Percentiles rank a stretch among this genome's conserved stretches.
Conservation (phyloP, 1,140 invertebrate genomes). For the Diprion similis region DNA sequence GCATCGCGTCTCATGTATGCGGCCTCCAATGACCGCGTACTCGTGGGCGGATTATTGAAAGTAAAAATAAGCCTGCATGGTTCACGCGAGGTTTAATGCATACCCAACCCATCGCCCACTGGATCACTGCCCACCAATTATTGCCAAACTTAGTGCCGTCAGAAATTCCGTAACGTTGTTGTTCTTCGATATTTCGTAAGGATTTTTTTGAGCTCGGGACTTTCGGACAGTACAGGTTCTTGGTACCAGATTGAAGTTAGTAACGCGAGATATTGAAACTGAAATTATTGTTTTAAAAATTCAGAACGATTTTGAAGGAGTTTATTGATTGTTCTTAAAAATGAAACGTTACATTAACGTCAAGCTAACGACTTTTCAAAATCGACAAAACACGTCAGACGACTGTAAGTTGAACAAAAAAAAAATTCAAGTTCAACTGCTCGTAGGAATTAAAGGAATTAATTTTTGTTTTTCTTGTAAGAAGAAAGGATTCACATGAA, state of each 20-base stretch:
- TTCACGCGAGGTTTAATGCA: not conserved
- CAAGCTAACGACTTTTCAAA: not conserved
- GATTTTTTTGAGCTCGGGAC: not conserved
- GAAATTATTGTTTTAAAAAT: too few species aligned
- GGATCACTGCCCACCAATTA: not conserved
- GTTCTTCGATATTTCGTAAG: not conserved
- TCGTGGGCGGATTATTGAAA: conserved; percentile 4
- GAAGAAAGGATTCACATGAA: too few species aligned
- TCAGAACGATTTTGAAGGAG: too few species aligned
- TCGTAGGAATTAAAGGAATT: too few species aligned
- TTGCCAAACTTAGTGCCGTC: not conserved
- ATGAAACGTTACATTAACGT: too few species aligned
- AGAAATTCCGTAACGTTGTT: not conserved
- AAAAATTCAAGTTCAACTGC: not conserved
- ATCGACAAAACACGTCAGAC: not conserved
- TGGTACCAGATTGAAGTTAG: too few species aligned
- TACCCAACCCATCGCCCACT: not conserved
- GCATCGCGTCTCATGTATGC: too few species aligned
- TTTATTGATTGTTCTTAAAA: too few species aligned
- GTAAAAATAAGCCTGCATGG: not conserved
- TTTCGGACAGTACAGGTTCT: too few species aligned
- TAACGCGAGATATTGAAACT: too few species aligned
- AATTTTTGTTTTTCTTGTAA: too few species aligned
- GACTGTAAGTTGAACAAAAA: not conserved
- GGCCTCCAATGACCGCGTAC: not conserved